A percentile compares a stretch with the other conserved stretches of the same genome.
phyloP scores from a whole-genome alignment of 2,113 vertebrate species.

The Pangasianodon hypophthalmus region DNA sequence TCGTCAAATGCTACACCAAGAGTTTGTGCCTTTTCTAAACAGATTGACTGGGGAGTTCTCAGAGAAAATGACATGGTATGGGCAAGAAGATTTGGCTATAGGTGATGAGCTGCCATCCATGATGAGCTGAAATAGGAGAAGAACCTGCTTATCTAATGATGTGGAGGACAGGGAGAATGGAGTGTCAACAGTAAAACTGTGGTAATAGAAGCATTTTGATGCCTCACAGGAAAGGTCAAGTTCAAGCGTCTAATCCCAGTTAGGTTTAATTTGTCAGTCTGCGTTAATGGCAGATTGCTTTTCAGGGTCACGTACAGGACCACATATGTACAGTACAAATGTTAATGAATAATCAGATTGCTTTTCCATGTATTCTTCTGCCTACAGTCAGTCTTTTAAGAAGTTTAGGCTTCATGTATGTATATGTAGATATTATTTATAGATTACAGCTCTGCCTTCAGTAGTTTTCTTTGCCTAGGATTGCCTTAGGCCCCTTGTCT shows the following conservation, averaged over 20 bases:
- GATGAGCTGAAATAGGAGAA: not conserved
- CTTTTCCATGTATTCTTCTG: not conserved
- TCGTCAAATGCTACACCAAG: not conserved
- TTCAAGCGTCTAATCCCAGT: no score
- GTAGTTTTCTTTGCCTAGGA: not conserved
- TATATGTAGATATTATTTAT: not conserved
- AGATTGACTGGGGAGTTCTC: not conserved
- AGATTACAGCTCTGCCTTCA: not conserved
- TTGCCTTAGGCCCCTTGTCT: not conserved
- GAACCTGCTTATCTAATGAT: not conserved
- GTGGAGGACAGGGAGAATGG: not conserved
- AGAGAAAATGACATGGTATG: not conserved
- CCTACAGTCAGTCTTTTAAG: not conserved
- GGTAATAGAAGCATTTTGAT: not conserved
- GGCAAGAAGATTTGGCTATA: not conserved
- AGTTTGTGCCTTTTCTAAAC: not conserved
- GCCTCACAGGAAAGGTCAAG: not conserved
- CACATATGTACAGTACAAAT: no score
- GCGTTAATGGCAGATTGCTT: not conserved
- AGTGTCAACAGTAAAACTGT: not conserved
- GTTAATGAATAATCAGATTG: not conserved
- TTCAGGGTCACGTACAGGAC: not conserved
- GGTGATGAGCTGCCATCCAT: not conserved
- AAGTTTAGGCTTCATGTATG: not conserved
- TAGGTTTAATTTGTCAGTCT: not conserved